Conservation (phyloP, 2,888 invertebrate genomes). For the Melieria crassipennis region DNA sequence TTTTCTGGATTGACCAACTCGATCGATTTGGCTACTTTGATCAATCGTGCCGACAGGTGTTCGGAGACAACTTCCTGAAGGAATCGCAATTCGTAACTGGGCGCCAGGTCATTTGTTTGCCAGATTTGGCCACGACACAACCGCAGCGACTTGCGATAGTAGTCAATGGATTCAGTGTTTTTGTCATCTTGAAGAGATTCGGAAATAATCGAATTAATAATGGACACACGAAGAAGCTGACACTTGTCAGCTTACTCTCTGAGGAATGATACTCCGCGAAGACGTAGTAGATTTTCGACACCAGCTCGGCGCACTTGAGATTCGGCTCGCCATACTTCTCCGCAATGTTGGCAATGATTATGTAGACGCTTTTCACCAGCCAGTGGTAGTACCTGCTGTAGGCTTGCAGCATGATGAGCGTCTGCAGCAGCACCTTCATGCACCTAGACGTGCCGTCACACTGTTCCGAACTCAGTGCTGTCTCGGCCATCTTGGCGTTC, state of each 20-base stretch:
- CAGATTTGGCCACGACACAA: conserved; percentile 51
- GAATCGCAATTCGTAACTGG: conserved; percentile 1
- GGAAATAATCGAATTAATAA: background rate
- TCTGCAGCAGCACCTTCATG: conserved; percentile 49
- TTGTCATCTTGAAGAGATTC: too few relatives aligned
- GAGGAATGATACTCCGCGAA: background rate
- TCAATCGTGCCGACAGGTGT: conserved; percentile 44
- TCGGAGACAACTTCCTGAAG: conserved; percentile 49
- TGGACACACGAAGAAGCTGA: background rate
- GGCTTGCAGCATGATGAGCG: conserved; percentile 44
- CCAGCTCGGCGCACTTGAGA: conserved; percentile 17
- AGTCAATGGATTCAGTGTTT: conserved; percentile 41
- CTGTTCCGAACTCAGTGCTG: conserved; percentile 40
- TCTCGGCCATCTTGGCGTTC: conserved; percentile 52
- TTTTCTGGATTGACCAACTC: conserved; percentile 46
- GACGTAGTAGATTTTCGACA: conserved; percentile 14
- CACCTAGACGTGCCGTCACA: conserved; percentile 45
- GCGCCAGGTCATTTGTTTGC: conserved; percentile 43
- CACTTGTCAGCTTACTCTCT: background rate
- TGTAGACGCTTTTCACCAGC: conserved; percentile 47
- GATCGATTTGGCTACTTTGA: conserved; percentile 43
- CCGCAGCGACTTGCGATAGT: conserved; percentile 44
- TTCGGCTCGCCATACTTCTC: conserved; percentile 33
- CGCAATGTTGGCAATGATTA: conserved; percentile 44
- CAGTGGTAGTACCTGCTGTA: conserved; percentile 48